These are phyloP conservation scores for Pseudobourletiella spinata DNA, from an alignment of 1,140 invertebrate genomes.

Conservation along the genomic window DNA sequence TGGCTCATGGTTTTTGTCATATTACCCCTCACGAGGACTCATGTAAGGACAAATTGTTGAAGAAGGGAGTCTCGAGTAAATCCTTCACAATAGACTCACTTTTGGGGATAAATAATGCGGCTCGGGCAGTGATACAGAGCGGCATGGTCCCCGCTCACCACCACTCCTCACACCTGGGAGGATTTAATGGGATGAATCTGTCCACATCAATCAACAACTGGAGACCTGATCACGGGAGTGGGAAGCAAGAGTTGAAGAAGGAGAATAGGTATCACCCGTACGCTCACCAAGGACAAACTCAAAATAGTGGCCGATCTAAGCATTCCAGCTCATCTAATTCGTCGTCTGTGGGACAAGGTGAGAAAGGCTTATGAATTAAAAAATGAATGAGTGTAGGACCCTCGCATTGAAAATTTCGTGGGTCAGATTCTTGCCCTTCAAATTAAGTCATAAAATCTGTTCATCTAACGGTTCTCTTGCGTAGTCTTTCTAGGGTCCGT, in stretches of 20 bases:
- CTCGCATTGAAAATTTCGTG: too few species aligned
- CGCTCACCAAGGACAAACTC: background rate
- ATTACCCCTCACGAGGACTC: background rate
- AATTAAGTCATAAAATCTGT: too few species aligned
- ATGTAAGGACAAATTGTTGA: background rate
- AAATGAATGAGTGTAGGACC: too few species aligned
- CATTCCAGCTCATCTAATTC: background rate
- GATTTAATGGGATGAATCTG: background rate
- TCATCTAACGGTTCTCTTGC: too few species aligned
- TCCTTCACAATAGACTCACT: conserved; percentile 21
- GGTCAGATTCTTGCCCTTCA: too few species aligned
- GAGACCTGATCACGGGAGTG: conserved; percentile 1
- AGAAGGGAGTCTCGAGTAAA: background rate
- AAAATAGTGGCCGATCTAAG: background rate
- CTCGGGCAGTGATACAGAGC: conserved; percentile 8
- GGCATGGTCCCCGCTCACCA: conserved; percentile 1
- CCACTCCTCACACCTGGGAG: background rate
- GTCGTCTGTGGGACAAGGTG: background rate
- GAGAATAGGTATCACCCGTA: conserved; percentile 6
- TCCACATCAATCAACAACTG: background rate
- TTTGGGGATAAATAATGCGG: conserved; percentile 11
- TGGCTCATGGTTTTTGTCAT: conserved; percentile 4
- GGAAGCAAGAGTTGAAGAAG: background rate
- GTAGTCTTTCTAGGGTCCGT: too few species aligned
- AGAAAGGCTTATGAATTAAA: background rate